These are phyloP conservation scores for Tiliqua scincoides DNA, from an alignment of 2,113 vertebrate species.

Conservation along the genomic window DNA sequence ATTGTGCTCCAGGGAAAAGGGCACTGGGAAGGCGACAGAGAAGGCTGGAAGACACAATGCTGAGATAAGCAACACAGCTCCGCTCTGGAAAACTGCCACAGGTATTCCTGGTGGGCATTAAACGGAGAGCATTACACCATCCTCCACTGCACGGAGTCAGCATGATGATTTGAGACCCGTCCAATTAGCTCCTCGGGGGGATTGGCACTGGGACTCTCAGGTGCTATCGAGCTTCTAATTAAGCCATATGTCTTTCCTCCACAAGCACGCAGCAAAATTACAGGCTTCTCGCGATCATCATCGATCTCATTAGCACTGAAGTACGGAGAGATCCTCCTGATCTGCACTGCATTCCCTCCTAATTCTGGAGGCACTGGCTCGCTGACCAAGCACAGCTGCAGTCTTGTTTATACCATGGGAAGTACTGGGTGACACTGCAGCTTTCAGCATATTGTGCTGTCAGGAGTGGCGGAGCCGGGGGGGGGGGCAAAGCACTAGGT, in stretches of 20 bases:
- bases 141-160: neutral
- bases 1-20: too few relatives aligned
- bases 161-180: neutral
- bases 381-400: neutral
- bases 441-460: too few relatives aligned
- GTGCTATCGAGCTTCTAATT: constrained; percentile 7
- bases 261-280: neutral
- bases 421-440: neutral
- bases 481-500: too few relatives aligned
- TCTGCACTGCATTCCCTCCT: neutral
- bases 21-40: too few relatives aligned
- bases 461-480: too few relatives aligned
- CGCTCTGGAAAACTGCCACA: neutral
- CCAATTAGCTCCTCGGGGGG: constrained; percentile 8
- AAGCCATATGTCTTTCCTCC: constrained; percentile 21
- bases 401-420: too few relatives aligned
- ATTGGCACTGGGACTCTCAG: neutral
- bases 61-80: neutral
- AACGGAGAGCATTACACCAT: neutral
- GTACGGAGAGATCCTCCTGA: neutral
- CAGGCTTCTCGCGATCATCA: neutral
- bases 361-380: neutral
- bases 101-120: neutral
- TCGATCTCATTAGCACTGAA: constrained; percentile 1
- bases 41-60: neutral